Base-by-base conservation (phyloP, 2,113 vertebrate species). In the Leptodactylus fuscus region DNA sequence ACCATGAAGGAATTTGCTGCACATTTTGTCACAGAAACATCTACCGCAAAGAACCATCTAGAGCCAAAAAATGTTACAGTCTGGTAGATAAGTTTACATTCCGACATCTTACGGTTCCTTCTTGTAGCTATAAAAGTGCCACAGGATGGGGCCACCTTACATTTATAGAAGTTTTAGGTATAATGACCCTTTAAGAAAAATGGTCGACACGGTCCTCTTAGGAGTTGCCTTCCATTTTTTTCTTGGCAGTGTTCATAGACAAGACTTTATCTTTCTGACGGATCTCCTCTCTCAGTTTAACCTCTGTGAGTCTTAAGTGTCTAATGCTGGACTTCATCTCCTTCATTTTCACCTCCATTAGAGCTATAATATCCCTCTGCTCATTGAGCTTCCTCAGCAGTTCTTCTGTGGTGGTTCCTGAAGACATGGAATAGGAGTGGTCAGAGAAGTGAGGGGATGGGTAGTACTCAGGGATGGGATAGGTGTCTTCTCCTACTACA, bases 301-400 rank as follows among this genome's bases (percentile, higher is more conserved):
- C 96, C 88, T 99, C 97, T 1, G 92, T 93, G 87, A 99, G 92
- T 69, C 96, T 94, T 75, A 99, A 96, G 88, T 97, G 96, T 48
- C 96, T 96, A 90, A 99, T 98, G 92, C 95, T 98, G 88, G 96
- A 96, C 88, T 98, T 98, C 97, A 99, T 99, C 93, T 98, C 94
- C 92, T 98, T 99, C 97, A 99, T 99, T 91, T 98, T 99, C 87
- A 98, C 96, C 92, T 99, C 97, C 97, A 99, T 97, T 88, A 99
- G 92, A 0, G 97, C 97, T 88, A 98, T 97, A 93, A 98, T 98
- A 91, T 99, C 98, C 89, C 97, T 94, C 90, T 99, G 97, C 90
- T 99, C 98, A 88, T 99, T 99, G 86, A 99, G 94, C 85, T 99
- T 99, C 65, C 97, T 93, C 90, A 99, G 94, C 88, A 99, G 93